Base-by-base conservation (phyloP, 2,888 invertebrate species). In the Eupithecia inturbata region DNA sequence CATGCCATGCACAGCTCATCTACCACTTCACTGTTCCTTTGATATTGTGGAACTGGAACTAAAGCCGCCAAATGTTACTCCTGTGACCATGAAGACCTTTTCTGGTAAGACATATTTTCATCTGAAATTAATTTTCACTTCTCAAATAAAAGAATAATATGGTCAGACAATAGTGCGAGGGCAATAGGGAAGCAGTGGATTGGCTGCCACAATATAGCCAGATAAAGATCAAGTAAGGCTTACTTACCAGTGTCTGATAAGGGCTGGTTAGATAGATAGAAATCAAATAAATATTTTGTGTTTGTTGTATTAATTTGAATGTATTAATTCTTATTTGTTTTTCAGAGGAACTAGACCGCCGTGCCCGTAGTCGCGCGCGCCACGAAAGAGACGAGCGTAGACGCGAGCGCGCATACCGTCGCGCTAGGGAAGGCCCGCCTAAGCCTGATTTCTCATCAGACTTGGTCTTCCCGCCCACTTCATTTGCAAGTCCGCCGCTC, bases 1-100 rank as follows among this genome's bases (percentile, higher is more conserved):
- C 79, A 97, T 93, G 97, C 98, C 83, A 84, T 98, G 85, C 95
- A 98, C 94, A n/a, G 82, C 97, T 71, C 99, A 99, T 90, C 95
- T 99, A 82, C 99, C 99, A 0, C 94, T 99, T 10, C 97, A 98
- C 75, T 98, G 98, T 84, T 97, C 97, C 75, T 98, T 98, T 91
- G 97, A 98, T 84, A 96, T 99, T 53, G 98, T 97, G 53, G 99
- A 99, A 91, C 95, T 99, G 74, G 96, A 97, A 74, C 92, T 99
- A 68, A 95, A 95, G 77, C 96, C 96, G 39, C 97, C 98, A 0
- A 87, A 96, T 75, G 95, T 99, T 3, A 96, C 96, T 6, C 88
- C 95, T 70, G 95, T 96, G 68, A 97, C 98, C 62, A 86, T 98
- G 36, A 92, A 95, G 68, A 88, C 92, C 71, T 98, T 98, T 87